Evolutionary conservation across 2,888 invertebrate genomes (phyloP).

Genomic region (Syritta pipiens): DNA sequence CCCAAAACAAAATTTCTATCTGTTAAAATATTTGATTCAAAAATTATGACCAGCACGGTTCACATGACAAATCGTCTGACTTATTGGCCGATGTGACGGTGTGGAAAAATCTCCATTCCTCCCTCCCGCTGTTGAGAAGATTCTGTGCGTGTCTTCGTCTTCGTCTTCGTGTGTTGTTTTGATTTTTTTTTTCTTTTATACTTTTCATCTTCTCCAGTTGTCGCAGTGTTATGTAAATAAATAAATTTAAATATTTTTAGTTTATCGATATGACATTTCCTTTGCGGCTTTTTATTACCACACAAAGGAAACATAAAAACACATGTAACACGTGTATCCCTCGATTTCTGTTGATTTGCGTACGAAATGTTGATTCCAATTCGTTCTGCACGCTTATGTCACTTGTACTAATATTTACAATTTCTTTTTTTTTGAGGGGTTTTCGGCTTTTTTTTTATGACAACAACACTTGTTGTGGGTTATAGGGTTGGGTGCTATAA

Average conservation of each 20-base stretch:
- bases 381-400: slow-evolving; percentile 1
- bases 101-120: too few species aligned
- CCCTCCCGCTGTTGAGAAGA: not conserved
- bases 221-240: not conserved
- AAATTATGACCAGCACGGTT: too few species aligned
- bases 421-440: too few species aligned
- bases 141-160: not conserved
- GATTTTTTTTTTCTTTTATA: not conserved
- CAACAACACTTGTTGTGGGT: too few species aligned
- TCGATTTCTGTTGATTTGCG: not conserved
- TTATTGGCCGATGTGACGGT: too few species aligned
- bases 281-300: not conserved
- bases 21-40: too few species aligned
- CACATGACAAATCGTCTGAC: too few species aligned
- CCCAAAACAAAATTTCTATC: not conserved
- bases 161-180: not conserved
- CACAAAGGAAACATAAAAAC: not conserved
- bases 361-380: not conserved
- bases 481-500: too few species aligned
- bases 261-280: not conserved
- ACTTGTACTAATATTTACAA: not conserved
- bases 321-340: not conserved
- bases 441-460: too few species aligned
- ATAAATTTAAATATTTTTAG: slow-evolving; percentile 2
- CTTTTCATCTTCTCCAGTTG: slow-evolving; percentile 1